Conservation (phyloP, 2,113 vertebrate species). For the Channa maculata region DNA sequence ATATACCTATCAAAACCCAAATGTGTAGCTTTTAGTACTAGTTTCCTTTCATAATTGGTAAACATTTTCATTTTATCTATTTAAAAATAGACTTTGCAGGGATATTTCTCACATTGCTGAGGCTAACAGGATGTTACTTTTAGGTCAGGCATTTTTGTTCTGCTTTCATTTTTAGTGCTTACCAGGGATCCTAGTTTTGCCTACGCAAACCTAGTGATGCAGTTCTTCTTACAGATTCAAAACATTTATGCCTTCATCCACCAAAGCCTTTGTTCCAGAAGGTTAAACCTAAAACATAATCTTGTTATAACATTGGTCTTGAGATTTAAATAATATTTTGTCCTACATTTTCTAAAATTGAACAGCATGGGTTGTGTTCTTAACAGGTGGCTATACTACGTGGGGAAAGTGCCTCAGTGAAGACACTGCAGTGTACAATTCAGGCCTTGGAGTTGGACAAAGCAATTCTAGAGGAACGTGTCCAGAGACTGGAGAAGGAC, state of each 20-base stretch:
- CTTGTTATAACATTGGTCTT: background rate
- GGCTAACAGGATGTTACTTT: constrained; percentile 17
- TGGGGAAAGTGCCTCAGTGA: constrained; percentile 86
- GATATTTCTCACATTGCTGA: background rate
- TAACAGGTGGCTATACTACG: constrained; percentile 86
- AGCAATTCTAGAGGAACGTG: constrained; percentile 86
- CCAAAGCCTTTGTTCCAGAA: background rate
- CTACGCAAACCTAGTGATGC: background rate
- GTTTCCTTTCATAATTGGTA: background rate
- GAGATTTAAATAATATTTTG: background rate
- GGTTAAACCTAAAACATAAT: too few species aligned
- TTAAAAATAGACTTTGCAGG: too few species aligned
- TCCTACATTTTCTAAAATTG: background rate
- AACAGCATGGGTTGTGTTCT: background rate
- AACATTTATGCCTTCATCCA: background rate
- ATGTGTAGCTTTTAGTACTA: background rate
- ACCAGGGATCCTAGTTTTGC: background rate
- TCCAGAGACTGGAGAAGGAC: constrained; percentile 89
- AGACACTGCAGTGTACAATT: constrained; percentile 87
- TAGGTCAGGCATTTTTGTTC: background rate
- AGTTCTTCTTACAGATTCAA: background rate
- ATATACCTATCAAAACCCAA: background rate
- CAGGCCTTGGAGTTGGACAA: constrained; percentile 91
- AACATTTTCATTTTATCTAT: background rate
- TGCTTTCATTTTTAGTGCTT: background rate